Evolutionary conservation across 2,113 vertebrate species (phyloP).

Genomic region (Neogobius melanostomus): DNA sequence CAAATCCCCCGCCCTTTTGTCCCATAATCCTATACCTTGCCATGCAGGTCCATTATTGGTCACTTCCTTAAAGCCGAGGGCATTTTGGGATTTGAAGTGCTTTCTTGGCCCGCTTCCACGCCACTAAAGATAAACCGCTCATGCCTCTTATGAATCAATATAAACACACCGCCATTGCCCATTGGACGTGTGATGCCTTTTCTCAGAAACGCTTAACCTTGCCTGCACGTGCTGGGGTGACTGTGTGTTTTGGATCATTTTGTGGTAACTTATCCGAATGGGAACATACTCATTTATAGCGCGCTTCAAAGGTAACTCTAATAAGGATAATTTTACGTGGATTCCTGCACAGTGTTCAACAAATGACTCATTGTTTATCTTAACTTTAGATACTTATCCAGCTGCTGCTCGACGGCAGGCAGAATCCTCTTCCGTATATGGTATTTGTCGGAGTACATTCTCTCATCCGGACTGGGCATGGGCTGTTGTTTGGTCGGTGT

Average conservation of each 20-base stretch:
- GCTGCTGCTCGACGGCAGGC: not conserved
- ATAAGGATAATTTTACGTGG: constrained; percentile 9
- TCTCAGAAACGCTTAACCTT: constrained; percentile 42
- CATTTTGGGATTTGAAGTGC: constrained; percentile 81
- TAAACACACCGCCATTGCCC: constrained; percentile 42
- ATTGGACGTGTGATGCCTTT: constrained; percentile 41
- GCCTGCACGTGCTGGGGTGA: constrained; percentile 38
- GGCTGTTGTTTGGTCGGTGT: not conserved
- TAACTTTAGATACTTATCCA: constrained; percentile 15
- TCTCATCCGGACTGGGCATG: not conserved
- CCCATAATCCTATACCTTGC: constrained; percentile 19
- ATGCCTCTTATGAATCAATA: constrained; percentile 29
- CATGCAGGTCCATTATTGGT: not conserved
- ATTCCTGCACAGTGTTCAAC: not conserved
- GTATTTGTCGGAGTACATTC: constrained; percentile 13
- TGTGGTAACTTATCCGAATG: not conserved
- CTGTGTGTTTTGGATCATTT: constrained; percentile 14
- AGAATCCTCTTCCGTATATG: not conserved
- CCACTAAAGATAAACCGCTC: constrained; percentile 44
- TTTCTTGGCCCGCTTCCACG: constrained; percentile 39
- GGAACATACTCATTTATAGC: not conserved
- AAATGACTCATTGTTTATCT: constrained; percentile 17
- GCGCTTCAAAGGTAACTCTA: not conserved
- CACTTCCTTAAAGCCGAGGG: constrained; percentile 32
- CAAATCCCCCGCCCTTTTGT: not conserved